These are phyloP conservation scores for Tridacna crocea DNA, from an alignment of 2,888 invertebrate species.

Conservation along the genomic window DNA sequence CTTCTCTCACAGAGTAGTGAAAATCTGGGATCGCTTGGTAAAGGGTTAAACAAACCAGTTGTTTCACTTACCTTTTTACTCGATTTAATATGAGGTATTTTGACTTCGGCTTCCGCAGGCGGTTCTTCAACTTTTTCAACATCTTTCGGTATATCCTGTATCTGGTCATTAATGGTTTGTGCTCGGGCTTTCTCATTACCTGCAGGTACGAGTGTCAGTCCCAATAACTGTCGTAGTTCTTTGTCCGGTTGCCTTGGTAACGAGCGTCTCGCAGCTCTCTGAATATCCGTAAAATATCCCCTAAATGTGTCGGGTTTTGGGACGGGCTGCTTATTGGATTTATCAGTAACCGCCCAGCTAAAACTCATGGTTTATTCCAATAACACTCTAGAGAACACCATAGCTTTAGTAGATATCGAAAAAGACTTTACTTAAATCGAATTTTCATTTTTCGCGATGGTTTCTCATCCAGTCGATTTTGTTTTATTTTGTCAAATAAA, in stretches of 20 bases:
- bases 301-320: slow-evolving; percentile 29
- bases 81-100: not conserved
- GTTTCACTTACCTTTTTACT: not conserved
- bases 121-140: not conserved
- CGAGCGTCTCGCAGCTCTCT: slow-evolving; percentile 48
- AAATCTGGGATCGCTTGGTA: too few relatives aligned
- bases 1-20: too few relatives aligned
- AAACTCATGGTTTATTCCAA: slow-evolving; percentile 32
- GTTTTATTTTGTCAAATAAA: too few relatives aligned
- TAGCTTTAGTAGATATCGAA: not conserved
- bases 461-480: too few relatives aligned
- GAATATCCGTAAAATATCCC: slow-evolving; percentile 58
- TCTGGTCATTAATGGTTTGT: not conserved
- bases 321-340: not conserved
- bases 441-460: too few relatives aligned
- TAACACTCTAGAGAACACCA: too few relatives aligned
- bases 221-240: slow-evolving; percentile 40
- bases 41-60: not conserved
- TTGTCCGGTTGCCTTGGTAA: slow-evolving; percentile 47
- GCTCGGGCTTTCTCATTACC: slow-evolving; percentile 15
- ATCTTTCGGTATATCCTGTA: not conserved
- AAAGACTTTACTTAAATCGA: not conserved
- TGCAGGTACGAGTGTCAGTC: slow-evolving; percentile 22
- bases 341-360: slow-evolving; percentile 43
- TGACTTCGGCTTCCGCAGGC: not conserved